Evolutionary conservation across 2,888 invertebrate species (phyloP).

Genomic region (Trissolcus japonicus): DNA sequence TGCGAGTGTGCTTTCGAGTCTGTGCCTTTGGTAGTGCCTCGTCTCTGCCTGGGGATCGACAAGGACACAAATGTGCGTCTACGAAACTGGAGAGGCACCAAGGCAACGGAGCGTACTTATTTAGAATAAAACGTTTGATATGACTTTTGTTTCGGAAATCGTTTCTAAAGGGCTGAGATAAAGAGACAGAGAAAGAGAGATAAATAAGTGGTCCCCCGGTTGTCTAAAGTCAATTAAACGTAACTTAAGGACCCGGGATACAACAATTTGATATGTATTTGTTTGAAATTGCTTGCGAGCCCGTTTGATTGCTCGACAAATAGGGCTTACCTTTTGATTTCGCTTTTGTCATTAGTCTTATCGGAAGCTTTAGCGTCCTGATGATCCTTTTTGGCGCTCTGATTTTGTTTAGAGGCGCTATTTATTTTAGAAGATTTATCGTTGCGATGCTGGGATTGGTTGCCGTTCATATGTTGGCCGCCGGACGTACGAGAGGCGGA

Average conservation of each 20-base stretch:
- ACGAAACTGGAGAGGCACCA: constrained; percentile 24
- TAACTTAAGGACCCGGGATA: constrained; percentile 31
- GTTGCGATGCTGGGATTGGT: constrained; percentile 76
- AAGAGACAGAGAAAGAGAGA: constrained; percentile 14
- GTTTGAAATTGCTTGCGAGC: constrained; percentile 56
- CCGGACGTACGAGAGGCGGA: constrained; percentile 66
- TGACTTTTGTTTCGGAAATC: not conserved
- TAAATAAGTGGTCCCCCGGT: not conserved
- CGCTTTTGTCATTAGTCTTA: constrained; percentile 73
- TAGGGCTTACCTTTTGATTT: constrained; percentile 75
- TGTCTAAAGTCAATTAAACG: not conserved
- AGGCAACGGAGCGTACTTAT: not conserved
- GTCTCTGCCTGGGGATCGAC: too few species aligned
- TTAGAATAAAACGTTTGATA: not conserved
- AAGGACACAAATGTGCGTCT: too few species aligned
- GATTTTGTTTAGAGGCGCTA: constrained; percentile 76
- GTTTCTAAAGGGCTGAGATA: not conserved
- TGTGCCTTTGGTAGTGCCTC: constrained; percentile 27
- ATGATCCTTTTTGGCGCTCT: constrained; percentile 75
- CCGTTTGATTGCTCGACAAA: constrained; percentile 69
- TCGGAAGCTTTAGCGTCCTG: constrained; percentile 75
- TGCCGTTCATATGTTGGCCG: constrained; percentile 76
- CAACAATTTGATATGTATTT: not conserved
- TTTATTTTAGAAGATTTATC: constrained; percentile 76
- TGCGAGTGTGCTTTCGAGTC: constrained; percentile 35